A percentile compares a stretch with the other conserved stretches of the same genome.
Conservation (phyloP, 2,888 invertebrate species). For the Zootermopsis nevadensis region DNA sequence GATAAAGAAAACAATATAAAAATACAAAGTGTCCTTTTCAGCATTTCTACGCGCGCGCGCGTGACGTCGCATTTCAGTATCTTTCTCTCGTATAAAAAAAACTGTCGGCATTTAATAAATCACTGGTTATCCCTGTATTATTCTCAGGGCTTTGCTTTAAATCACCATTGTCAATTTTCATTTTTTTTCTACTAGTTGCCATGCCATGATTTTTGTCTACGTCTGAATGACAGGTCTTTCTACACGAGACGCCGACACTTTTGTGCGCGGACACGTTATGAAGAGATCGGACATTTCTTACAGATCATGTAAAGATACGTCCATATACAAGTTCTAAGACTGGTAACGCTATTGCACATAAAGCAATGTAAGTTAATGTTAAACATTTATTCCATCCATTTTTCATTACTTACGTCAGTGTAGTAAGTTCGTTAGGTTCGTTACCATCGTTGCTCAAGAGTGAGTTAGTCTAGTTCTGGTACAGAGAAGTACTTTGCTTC, state of each 20-base stretch:
- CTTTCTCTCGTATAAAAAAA: background rate
- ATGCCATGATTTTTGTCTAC: background rate
- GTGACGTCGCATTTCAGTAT: background rate
- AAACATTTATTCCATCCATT: slow-evolving; percentile 38
- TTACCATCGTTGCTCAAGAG: slow-evolving; percentile 47
- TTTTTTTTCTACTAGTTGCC: background rate
- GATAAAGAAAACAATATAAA: background rate
- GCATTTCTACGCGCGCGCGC: background rate
- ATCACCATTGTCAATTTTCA: background rate
- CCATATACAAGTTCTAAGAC: background rate
- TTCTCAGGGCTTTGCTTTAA: slow-evolving; percentile 26
- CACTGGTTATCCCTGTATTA: slow-evolving; percentile 16
- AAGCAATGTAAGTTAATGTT: background rate
- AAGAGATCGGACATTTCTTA: background rate
- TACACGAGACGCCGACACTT: background rate
- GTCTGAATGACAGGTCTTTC: background rate
- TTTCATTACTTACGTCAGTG: slow-evolving; percentile 34
- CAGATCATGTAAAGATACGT: background rate
- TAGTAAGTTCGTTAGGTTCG: slow-evolving; percentile 31
- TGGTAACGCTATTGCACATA: slow-evolving; percentile 30
- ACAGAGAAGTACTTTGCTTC: slow-evolving; percentile 38
- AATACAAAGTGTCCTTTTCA: background rate
- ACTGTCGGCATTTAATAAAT: slow-evolving; percentile 2
- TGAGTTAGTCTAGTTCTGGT: slow-evolving; percentile 32
- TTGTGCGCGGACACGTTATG: background rate